phyloP scores from a whole-genome alignment of 2,113 vertebrate genomes.

The Seriola dumerili region DNA sequence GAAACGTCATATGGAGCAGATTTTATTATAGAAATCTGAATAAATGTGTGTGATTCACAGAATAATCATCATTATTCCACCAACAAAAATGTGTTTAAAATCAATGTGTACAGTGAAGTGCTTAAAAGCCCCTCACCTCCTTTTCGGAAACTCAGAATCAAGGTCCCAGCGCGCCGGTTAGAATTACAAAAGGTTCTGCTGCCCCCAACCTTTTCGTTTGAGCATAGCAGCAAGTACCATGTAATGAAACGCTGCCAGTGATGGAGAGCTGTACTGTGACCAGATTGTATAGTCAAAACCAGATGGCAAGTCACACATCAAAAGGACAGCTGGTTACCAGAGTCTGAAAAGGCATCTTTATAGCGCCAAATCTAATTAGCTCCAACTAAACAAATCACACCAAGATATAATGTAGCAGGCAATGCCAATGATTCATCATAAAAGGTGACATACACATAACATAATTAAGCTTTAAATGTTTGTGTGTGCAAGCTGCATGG shows the following conservation, averaged over 20 bases:
- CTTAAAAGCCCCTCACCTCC: constrained; percentile 11
- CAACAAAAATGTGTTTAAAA: constrained; percentile 4
- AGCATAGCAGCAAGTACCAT: constrained; percentile 70
- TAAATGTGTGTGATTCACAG: background rate
- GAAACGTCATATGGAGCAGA: background rate
- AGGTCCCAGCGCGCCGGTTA: constrained; percentile 58
- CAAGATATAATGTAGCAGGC: constrained; percentile 25
- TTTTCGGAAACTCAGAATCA: constrained; percentile 33
- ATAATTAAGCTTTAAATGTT: constrained; percentile 51
- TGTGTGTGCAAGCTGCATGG: constrained; percentile 22
- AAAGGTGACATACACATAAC: constrained; percentile 28
- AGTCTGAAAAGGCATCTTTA: constrained; percentile 62
- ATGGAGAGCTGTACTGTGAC: constrained; percentile 39
- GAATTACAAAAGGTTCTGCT: constrained; percentile 76
- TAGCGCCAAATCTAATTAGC: constrained; percentile 64
- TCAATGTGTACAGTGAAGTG: constrained; percentile 7
- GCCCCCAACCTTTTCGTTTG: constrained; percentile 74
- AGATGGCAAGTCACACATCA: constrained; percentile 76
- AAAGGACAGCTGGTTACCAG: constrained; percentile 76
- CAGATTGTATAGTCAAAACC: constrained; percentile 67
- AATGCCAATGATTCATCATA: constrained; percentile 29
- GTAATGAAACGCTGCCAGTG: constrained; percentile 39
- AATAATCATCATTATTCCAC: background rate
- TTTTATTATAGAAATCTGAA: background rate
- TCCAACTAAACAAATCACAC: constrained; percentile 65